Percentiles rank a stretch among this genome's conserved stretches.
Evolutionary conservation across 35 echinoderm and acorn worm species (phyloP).

Genomic region (Stichopus chloronotus): DNA sequence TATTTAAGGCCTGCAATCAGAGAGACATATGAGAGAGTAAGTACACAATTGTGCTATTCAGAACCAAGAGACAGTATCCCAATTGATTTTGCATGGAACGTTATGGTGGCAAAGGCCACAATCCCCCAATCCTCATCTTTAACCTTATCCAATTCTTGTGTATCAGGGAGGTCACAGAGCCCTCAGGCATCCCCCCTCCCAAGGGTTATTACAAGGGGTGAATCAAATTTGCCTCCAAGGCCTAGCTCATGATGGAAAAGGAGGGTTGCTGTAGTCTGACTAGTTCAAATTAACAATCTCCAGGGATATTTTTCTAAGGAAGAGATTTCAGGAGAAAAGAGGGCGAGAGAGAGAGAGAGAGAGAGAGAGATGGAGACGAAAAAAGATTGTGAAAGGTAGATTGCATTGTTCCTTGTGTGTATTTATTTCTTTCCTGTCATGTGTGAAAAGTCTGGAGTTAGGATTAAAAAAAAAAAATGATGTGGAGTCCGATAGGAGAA

Average conservation of each 20-base stretch:
- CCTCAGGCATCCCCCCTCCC: constrained; percentile 21
- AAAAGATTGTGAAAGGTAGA: neutral
- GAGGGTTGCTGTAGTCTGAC: neutral
- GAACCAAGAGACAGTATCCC: too few relatives aligned
- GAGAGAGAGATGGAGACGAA: too few relatives aligned
- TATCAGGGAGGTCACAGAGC: constrained; percentile 9
- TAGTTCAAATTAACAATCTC: constrained; percentile 6
- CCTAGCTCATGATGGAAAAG: neutral
- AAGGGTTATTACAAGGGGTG: constrained; percentile 42
- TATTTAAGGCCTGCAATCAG: too few relatives aligned
- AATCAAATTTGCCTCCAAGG: constrained; percentile 7
- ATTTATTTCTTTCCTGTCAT: neutral
- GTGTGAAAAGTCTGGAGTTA: neutral
- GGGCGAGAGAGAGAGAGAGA: too few relatives aligned
- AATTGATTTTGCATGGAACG: too few relatives aligned
- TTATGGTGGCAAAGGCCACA: constrained; percentile 14
- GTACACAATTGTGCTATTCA: too few relatives aligned
- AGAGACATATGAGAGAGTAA: too few relatives aligned
- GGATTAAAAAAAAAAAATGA: neutral
- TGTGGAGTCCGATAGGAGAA: neutral
- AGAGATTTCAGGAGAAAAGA: neutral
- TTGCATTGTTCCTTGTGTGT: neutral
- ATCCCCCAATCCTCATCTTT: constrained; percentile 10
- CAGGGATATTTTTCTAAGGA: neutral
- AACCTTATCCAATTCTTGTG: neutral